Base-by-base conservation (phyloP, 2,113 vertebrate species). In the Tylochromis polylepis region DNA sequence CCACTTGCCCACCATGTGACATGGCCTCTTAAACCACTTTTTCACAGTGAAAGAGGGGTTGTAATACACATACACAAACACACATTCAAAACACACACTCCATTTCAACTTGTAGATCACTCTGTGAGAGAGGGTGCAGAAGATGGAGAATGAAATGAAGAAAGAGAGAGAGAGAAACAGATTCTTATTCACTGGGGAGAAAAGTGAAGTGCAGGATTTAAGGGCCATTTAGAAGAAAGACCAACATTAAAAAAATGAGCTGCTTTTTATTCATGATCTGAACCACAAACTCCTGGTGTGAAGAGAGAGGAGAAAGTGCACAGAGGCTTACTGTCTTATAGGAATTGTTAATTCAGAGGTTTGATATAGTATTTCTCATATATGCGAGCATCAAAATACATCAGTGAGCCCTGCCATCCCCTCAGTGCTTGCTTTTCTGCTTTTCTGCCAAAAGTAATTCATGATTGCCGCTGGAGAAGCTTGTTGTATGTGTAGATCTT, bases 11-110 rank as follows among this genome's bases (percentile, higher is more conserved):
- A 55, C 81, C 83, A 81, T 81, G 92, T 92, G 91, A 94, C 94
- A 93, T 2, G 31, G 86, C 92, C 91, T 96, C 94, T 94, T 95
- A 92, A 88, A 87, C 88, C 88, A 92, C 92, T 94, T 93, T 94
- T 90, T 94, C 93, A 91, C 89, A 88, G 91, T 60, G 70, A 85
- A 65, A 85, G 81, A 83, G 43, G 57, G 62, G 70, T 49, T 77
- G 57, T 41, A 87, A 86, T 27, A 81, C 79, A 86, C 72, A 41
- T 29, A 14, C 60, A 59, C 36, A 29, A 11, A n/a, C 14, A 55
- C 60, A 84, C 22, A 38, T 22, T 22, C 62, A 62, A 59, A 31
- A 57, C 80, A 57, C 88, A 75, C 84, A 57, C 75, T 70, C 58
- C 49, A 82, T 89, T 89, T 93, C 88, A 92, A 88, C 67, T 90